Evolutionary conservation across 2,888 invertebrate genomes (phyloP), one percentile per base, ranked within the genome.

Genomic region (Syritta pipiens): DNA sequence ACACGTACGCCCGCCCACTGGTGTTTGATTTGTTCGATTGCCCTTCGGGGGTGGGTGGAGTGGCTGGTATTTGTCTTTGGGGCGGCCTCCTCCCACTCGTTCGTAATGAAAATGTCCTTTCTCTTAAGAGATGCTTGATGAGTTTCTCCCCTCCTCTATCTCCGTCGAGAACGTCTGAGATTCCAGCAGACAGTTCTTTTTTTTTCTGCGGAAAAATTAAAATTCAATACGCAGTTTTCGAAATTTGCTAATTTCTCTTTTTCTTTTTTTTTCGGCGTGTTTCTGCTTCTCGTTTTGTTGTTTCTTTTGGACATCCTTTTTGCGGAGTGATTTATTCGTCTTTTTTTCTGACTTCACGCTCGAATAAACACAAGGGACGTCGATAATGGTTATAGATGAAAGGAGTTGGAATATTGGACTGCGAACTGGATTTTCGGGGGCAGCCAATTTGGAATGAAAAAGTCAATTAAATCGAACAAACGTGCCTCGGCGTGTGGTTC

Each of bases 11-110:
- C 22, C n/a, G 30, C 30, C n/a, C 14, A 2, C 22, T 14, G 17
- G 17, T 44, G 68, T 59, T 59, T 68, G 68, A 68, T 59, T 68
- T 68, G 68, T 68, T 59, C 49, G 57, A 59, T 59, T 59, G 57
- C 57, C 59, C 17, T 9, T 9, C 40, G 55, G 22, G 40, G 17
- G 24, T 30, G 4, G 12, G 9, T 7, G 9, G n/a, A 6, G 4
- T 14, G 10, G 9, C 9, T 7, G 44, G 9, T 44, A 9, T 4
- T 12, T 28, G 24, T 44, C 55, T 53, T 40, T n/a, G n/a, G n/a
- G n/a, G n/a, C n/a, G n/a, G n/a, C n/a, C n/a, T 17, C n/a, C 37
- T 7, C 40, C 22, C 22, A 20, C 28, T 51, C 17, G 7, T 37
- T 20, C 14, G 30, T 37, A 48, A 68, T 68, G 48, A 49, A 57